A percentile compares a stretch with the other conserved stretches of the same genome.
Evolutionary conservation across 2,797 vertebrate species (phyloP).

Genomic region (Agapornis canus): DNA sequence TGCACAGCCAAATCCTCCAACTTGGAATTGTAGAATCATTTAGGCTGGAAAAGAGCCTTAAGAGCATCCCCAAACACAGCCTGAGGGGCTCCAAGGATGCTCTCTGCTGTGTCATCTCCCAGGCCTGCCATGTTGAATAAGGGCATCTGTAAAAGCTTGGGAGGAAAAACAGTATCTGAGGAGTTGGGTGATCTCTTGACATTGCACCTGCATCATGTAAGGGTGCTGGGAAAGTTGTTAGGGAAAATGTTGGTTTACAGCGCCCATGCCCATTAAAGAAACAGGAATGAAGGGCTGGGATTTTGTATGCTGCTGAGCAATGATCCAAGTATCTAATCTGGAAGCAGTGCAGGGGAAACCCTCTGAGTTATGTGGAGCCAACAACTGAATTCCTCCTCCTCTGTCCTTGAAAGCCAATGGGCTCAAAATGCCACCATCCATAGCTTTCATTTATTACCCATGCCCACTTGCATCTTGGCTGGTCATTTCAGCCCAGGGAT

Average conservation of each 20-base stretch:
- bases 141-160: not conserved
- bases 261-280: not conserved
- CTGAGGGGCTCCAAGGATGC: not conserved
- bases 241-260: not conserved
- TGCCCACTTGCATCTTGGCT: not conserved
- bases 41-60: not conserved
- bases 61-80: not conserved
- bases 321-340: not conserved
- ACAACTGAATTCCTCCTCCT: not conserved
- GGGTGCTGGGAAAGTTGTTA: not conserved
- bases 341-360: not conserved
- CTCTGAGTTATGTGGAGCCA: fast-evolving
- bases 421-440: not conserved
- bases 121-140: fast-evolving
- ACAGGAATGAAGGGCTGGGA: not conserved
- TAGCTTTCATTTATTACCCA: not conserved
- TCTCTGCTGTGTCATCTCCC: not conserved
- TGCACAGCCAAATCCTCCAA: not conserved
- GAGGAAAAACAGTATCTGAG: fast-evolving
- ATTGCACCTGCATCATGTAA: fast-evolving
- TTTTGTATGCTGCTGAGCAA: not conserved
- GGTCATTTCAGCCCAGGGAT: not conserved
- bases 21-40: not conserved
- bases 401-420: not conserved
- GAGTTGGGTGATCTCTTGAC: not conserved